phyloP scores from a whole-genome alignment of 2,113 vertebrate genomes.

The Forbesichthys papilliferus region DNA sequence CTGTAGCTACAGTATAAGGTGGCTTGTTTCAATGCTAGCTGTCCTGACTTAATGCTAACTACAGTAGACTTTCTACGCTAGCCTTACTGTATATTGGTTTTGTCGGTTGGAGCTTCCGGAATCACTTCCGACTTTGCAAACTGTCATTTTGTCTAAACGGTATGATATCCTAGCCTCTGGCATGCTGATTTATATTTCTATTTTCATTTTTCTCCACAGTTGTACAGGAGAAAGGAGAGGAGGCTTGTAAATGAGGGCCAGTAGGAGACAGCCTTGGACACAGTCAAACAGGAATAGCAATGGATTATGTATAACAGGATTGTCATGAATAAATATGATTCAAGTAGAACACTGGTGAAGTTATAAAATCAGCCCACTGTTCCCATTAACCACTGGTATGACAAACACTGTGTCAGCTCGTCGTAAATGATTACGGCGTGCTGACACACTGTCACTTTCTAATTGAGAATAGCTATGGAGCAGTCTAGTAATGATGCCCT shows the following conservation, averaged over 20 bases:
- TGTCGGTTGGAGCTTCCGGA: slow-evolving; percentile 23
- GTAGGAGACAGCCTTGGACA: slow-evolving; percentile 41
- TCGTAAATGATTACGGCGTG: slow-evolving; percentile 48
- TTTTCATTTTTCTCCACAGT: slow-evolving; percentile 47
- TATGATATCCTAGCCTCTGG: slow-evolving; percentile 33
- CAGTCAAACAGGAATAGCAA: slow-evolving; percentile 46
- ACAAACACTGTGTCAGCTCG: slow-evolving; percentile 48
- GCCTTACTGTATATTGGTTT: slow-evolving; percentile 8
- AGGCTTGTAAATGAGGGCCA: slow-evolving; percentile 64
- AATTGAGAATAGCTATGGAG: slow-evolving; percentile 37
- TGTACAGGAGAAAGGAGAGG: slow-evolving; percentile 65
- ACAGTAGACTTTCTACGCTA: no score
- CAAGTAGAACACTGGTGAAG: slow-evolving; percentile 58
- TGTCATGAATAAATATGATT: slow-evolving; percentile 68
- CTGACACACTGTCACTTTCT: slow-evolving; percentile 45
- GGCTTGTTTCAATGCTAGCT: no score
- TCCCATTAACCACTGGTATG: slow-evolving; percentile 41
- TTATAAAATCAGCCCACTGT: slow-evolving; percentile 33
- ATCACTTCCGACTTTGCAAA: slow-evolving; percentile 8
- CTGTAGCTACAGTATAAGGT: no score
- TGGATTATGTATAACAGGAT: slow-evolving; percentile 54
- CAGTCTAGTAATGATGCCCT: slow-evolving; percentile 31
- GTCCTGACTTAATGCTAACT: no score
- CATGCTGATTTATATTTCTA: slow-evolving; percentile 28
- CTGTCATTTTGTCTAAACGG: slow-evolving; percentile 14